Evolutionary conservation across 2,888 invertebrate species (phyloP).

Genomic region (Dromius quadrimaculatus): DNA sequence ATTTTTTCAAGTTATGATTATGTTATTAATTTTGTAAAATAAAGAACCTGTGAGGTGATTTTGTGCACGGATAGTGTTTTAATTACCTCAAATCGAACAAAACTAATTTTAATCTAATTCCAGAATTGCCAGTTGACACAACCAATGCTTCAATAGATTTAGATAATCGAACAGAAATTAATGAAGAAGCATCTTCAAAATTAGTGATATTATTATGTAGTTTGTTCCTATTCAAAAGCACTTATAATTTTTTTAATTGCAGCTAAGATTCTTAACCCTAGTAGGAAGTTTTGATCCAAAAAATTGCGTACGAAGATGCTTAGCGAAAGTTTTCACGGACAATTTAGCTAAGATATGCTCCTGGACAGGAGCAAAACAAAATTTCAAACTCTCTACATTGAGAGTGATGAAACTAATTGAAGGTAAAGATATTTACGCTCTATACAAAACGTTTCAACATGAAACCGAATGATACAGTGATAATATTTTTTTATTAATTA

Average conservation of each 20-base stretch:
- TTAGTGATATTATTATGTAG: not conserved
- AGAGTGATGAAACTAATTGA: no score
- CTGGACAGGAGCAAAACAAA: constrained; percentile 5
- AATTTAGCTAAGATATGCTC: not conserved
- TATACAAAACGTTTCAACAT: no score
- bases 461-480: no score
- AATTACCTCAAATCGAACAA: no score
- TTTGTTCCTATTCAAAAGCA: not conserved
- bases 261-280: not conserved
- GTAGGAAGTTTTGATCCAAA: not conserved
- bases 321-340: not conserved
- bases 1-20: no score
- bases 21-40: no score
- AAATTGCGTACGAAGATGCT: not conserved
- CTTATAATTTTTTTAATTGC: not conserved
- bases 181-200: not conserved
- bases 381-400: no score
- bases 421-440: no score
- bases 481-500: no score
- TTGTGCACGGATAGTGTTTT: no score
- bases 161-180: not conserved
- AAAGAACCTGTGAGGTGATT: no score
- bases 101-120: no score
- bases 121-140: not conserved
- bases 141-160: not conserved